Evolutionary conservation across 2,888 invertebrate genomes (phyloP).

Genomic region (Amphipoea oculea): DNA sequence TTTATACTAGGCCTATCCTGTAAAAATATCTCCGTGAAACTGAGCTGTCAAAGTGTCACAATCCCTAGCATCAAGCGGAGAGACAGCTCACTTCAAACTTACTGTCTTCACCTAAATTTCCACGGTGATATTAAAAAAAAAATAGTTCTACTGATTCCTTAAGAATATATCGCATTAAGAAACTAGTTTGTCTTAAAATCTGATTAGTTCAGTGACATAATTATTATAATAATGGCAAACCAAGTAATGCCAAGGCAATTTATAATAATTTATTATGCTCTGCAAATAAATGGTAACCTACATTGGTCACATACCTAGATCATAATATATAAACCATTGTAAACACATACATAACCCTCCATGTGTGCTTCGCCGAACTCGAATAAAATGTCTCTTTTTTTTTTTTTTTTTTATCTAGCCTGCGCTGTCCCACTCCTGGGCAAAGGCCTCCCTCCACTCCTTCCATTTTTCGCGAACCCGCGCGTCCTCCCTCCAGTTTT

Average conservation of each 20-base stretch:
- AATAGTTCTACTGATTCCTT: neutral
- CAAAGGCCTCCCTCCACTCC: no score
- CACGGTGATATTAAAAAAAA: no score
- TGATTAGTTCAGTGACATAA: no score
- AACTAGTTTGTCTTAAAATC: neutral
- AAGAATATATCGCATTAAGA: neutral
- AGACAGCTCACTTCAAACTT: no score
- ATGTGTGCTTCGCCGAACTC: neutral
- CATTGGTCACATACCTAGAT: neutral
- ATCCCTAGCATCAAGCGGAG: no score
- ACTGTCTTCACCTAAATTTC: no score
- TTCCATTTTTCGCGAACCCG: no score
- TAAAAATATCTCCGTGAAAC: no score
- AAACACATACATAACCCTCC: neutral
- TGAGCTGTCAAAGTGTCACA: no score
- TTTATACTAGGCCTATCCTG: neutral
- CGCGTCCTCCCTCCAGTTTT: no score
- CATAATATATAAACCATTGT: neutral
- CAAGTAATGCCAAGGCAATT: neutral
- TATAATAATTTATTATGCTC: neutral
- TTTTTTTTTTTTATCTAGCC: no score
- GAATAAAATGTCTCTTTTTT: neutral
- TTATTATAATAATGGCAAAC: neutral
- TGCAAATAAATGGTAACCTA: neutral
- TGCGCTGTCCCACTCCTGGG: no score